Conservation (phyloP, 2,797 vertebrate species). For the Danio jaintianensis region DNA sequence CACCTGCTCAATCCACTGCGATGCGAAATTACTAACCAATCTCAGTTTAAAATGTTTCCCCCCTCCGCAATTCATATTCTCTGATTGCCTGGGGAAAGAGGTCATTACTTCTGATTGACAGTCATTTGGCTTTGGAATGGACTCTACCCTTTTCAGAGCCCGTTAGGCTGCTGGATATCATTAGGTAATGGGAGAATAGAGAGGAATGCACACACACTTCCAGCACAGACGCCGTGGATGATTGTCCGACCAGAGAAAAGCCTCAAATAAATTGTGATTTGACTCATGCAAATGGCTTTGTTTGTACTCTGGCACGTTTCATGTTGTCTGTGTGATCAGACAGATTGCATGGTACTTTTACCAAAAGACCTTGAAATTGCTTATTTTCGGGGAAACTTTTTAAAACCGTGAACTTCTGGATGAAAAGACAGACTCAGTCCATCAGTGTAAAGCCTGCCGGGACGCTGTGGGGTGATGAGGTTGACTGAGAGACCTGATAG, state of each 20-base stretch:
- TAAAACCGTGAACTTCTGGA: slow-evolving; percentile 24
- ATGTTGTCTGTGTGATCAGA: neutral
- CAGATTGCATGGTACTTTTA: neutral
- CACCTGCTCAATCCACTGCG: neutral
- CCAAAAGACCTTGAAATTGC: slow-evolving; percentile 31
- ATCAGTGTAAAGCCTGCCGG: slow-evolving; percentile 26
- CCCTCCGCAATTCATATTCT: slow-evolving; percentile 30
- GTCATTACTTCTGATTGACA: slow-evolving; percentile 50
- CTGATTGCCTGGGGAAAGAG: slow-evolving; percentile 35
- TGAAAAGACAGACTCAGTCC: slow-evolving; percentile 33
- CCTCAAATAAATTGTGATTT: slow-evolving; percentile 1
- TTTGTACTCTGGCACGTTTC: neutral
- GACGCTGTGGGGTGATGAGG: slow-evolving; percentile 25
- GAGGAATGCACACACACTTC: slow-evolving; percentile 8
- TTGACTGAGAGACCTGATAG: slow-evolving; percentile 36
- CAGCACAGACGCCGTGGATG: neutral
- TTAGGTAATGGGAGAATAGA: slow-evolving; percentile 12
- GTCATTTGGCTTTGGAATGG: slow-evolving; percentile 43
- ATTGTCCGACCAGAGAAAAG: slow-evolving; percentile 11
- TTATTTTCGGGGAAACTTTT: slow-evolving; percentile 23
- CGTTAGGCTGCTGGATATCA: slow-evolving; percentile 37
- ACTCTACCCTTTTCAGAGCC: neutral
- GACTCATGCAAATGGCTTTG: slow-evolving; percentile 15
- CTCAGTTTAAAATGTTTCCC: slow-evolving; percentile 39
- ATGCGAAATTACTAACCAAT: slow-evolving; percentile 39